Percentiles rank a stretch among this genome's conserved stretches.
These are phyloP conservation scores for Ennomos erosarius DNA, from an alignment of 2,888 invertebrate genomes.

Conservation along the genomic window DNA sequence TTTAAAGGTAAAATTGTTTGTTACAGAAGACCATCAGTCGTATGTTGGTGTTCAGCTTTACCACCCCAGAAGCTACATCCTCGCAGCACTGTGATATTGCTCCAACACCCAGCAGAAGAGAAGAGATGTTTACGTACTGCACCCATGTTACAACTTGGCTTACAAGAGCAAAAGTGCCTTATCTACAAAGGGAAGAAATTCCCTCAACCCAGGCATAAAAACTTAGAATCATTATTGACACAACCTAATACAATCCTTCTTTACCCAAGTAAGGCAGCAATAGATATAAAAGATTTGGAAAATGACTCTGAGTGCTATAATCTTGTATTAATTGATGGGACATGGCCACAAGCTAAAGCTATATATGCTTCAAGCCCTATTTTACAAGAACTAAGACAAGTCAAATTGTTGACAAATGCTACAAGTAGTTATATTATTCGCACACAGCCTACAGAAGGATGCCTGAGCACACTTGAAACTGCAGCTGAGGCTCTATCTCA, in stretches of 20 bases:
- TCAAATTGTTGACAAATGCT: conserved; percentile 90
- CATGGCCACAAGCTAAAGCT: conserved; percentile 98
- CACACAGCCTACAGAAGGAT: conserved; percentile 96
- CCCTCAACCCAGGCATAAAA: conserved; percentile 87
- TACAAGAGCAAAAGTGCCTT: conserved; percentile 90
- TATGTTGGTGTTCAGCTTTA: conserved; percentile 96
- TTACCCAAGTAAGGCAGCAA: conserved; percentile 91
- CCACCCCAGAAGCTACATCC: conserved; percentile 89
- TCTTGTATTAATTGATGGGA: conserved; percentile 95
- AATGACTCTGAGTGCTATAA: conserved; percentile 87
- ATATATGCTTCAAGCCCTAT: conserved; percentile 93
- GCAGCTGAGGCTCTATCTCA: conserved; percentile 92
- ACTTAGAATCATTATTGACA: conserved; percentile 87
- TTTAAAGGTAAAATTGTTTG: background rate
- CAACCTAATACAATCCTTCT: conserved; percentile 90
- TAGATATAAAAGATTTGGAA: conserved; percentile 86
- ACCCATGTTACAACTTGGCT: conserved; percentile 93
- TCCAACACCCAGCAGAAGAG: conserved; percentile 98
- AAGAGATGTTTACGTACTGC: conserved; percentile 95
- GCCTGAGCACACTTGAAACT: conserved; percentile 95
- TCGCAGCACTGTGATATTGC: conserved; percentile 89
- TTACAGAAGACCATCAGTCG: conserved; percentile 91
- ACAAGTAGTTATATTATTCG: conserved; percentile 96
- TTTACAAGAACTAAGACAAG: conserved; percentile 91
- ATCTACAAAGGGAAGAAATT: conserved; percentile 94